Base-by-base conservation (phyloP, 2,113 vertebrate genomes). In the Hylia prasina region DNA sequence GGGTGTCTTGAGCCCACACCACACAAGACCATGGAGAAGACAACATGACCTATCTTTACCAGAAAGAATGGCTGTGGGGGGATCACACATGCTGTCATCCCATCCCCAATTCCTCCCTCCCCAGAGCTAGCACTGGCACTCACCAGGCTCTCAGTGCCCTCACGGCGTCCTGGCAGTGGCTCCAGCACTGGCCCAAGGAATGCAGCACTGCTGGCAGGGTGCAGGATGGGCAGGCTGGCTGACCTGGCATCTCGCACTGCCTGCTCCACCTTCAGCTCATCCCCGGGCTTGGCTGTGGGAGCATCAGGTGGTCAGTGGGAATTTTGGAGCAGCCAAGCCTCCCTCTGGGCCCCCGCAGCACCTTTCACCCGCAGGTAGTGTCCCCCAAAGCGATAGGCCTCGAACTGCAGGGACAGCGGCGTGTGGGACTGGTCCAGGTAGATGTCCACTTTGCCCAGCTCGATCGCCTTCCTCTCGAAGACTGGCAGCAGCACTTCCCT, bases 381-480 rank as follows among this genome's bases (percentile, higher is more conserved):
- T 66, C 99, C 99, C 85, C 99, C 99, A 0, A 99, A 99, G 87
- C 98, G 98, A 92, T 98, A 99, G 0, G 99, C 99, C 97, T 99
- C 99, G 0, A 99, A 99, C 95, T 98, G 98, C 42, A 99, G 99
- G 7, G 98, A 99, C 70, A 99, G 97, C 0, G 99, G 99, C 0
- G 99, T 99, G 98, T 99, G 99, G 76, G 99, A 99, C 97, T 99
- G 99, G 93, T 99, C 99, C 97, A 99, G 97, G 96, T 99, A 99
- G 96, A 99, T 94, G 30, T 99, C 98, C 72, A 99, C 98, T 48
- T 97, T 98, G 70, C 97, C 96, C 82, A 98, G 95, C 11, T 99
- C 98, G 0, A 99, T 98, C 3, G 98, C 99, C 33, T 99, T 99
- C 90, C 99, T 98, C 96, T 99, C 99, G 1, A 99, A 99, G n/a